Base-by-base conservation (phyloP, 1,140 invertebrate species). In the Battus philenor region DNA sequence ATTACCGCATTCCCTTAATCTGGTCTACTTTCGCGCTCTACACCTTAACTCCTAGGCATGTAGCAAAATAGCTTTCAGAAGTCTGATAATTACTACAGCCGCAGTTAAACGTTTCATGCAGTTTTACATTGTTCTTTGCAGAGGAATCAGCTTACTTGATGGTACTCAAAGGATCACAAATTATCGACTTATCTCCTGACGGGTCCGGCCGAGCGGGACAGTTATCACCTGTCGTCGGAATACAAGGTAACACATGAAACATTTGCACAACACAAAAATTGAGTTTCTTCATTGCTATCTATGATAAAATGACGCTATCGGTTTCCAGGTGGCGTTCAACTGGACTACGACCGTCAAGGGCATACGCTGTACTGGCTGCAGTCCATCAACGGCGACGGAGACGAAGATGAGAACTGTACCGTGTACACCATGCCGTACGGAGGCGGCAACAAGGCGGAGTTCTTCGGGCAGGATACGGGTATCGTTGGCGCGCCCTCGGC, bases 271-370 rank as follows among this genome's bases (percentile, higher is more conserved):
- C 11, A 32, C 1, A 8, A 6, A 44, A 45, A 29, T 12, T 31
- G n/a, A n/a, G n/a, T n/a, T n/a, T n/a, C n/a, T n/a, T n/a, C n/a
- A n/a, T n/a, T n/a, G n/a, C n/a, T n/a, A n/a, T n/a, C n/a, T n/a
- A n/a, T n/a, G n/a, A n/a, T n/a, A n/a, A n/a, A n/a, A n/a, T n/a
- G n/a, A n/a, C n/a, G n/a, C n/a, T n/a, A n/a, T n/a, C n/a, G n/a
- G 7, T 46, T 50, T 27, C 3, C 34, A 85, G 78, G 77, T 9
- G 97, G 96, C 8, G 89, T 92, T 0, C 93, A 97, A 48, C 88
- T 99, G 33, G 97, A 99, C 66, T 99, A 94, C 69, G 97, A 99
- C 68, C 90, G 94, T 12, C 91, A 92, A 54, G 92, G 92, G 1
- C 92, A 93, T 54, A 91, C 88, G 3, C 87, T 98, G 2, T 98